Conservation (phyloP, 1,140 invertebrate genomes). For the Andrena cerasifolii region DNA sequence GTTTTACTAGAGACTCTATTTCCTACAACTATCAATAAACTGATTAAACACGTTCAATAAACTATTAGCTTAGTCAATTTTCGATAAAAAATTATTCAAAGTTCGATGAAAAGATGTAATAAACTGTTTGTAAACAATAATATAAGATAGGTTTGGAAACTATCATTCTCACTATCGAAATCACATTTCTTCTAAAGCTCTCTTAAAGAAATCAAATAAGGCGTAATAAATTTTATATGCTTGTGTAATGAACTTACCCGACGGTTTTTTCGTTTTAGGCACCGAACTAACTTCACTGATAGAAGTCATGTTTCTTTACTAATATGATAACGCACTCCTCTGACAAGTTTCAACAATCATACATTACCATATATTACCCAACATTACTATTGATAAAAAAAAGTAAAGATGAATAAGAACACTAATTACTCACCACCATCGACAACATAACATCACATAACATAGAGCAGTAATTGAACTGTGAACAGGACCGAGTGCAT, state of each 20-base stretch:
- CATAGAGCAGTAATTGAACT: neutral
- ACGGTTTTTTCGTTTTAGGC: conserved; percentile 80
- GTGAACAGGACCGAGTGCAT: neutral
- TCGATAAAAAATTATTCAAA: neutral
- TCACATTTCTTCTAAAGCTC: conserved; percentile 14
- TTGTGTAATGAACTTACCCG: conserved; percentile 70
- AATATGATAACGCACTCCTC: neutral
- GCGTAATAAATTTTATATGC: conserved; percentile 16
- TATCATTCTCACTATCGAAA: neutral
- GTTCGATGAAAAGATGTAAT: conserved; percentile 15
- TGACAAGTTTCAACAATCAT: conserved; percentile 1
- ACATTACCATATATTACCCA: conserved; percentile 11
- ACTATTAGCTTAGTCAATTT: no score
- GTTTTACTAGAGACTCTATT: no score
- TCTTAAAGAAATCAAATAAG: neutral
- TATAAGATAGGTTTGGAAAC: neutral
- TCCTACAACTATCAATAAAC: no score
- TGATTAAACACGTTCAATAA: no score
- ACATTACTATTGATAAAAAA: no score
- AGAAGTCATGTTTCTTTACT: conserved; percentile 67
- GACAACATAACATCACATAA: neutral
- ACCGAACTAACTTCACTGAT: conserved; percentile 69
- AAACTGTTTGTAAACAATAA: neutral
- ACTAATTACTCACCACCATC: neutral
- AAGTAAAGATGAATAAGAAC: neutral